A percentile compares a stretch with the other conserved stretches of the same genome.
phyloP scores from a whole-genome alignment of 2,113 vertebrate species.

The Elanus axillaris region DNA sequence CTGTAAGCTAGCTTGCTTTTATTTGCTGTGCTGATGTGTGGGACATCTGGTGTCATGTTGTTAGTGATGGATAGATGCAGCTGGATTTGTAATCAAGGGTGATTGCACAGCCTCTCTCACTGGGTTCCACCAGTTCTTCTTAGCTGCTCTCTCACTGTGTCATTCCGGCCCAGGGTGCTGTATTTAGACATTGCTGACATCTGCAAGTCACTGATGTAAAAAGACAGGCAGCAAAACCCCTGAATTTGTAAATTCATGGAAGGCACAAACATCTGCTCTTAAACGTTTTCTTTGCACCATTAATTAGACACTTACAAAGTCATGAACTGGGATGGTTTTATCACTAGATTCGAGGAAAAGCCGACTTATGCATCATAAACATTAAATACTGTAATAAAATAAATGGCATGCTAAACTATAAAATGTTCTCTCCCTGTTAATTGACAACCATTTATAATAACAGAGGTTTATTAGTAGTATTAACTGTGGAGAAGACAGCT shows the following conservation, averaged over 20 bases:
- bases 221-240: not conserved
- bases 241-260: not conserved
- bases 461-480: not conserved
- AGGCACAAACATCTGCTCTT: not conserved
- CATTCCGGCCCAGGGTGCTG: not conserved
- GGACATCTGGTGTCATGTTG: not conserved
- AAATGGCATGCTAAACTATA: not conserved
- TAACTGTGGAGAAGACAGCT: not conserved
- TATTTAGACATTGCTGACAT: not conserved
- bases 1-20: not conserved
- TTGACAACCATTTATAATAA: not conserved
- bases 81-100: not conserved
- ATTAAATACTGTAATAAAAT: not conserved
- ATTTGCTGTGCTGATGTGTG: not conserved
- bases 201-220: not conserved
- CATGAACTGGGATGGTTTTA: not conserved
- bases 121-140: not conserved
- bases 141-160: not conserved
- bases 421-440: not conserved
- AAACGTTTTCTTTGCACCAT: not conserved
- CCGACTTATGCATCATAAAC: not conserved
- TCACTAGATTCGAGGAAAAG: not conserved
- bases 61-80: not conserved
- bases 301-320: not conserved
- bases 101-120: not conserved